Evolutionary conservation across 2,888 invertebrate species (phyloP), one percentile per base, ranked within the genome.

Genomic region (Cheilosia scutellata): DNA sequence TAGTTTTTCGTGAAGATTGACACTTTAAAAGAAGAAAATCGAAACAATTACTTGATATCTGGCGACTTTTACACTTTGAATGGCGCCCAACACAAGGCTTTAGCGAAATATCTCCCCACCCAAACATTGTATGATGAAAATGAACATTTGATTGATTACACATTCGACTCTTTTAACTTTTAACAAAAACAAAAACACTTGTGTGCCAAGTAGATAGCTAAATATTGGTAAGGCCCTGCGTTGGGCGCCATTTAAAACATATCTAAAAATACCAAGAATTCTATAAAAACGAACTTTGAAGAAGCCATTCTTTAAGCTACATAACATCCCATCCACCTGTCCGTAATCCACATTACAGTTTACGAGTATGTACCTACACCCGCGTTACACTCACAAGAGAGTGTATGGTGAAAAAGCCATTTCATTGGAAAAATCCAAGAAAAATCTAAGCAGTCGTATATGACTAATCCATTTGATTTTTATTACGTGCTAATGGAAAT

Each of bases 401-500:
- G n/a, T n/a, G 27, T 42, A 62, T n/a, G n/a, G 44, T 16, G 20
- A 49, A 44, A 20, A 58, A 51, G 37, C 16, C 6, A 60, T 49
- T 60, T 51, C 16, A 20, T 40, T 40, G 5, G 47, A 42, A 60
- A 58, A 71, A 31, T n/a, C 7, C 2, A 37, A 20, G 37, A 57
- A 37, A 57, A 75, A 47, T 25, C 65, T 4, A 55, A 33, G 33
- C 55, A 63, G 29, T 44, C 62, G 70, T 55, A 62, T 70, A 75
- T 82, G 82, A 82, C 75, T 82, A 75, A 75, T 65, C 71, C 70
- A 60, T 84, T 75, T 58, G 53, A 70, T 53, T 84, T 83, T 84
- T 79, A 84, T 78, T 79, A 71, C 72, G 63, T 84, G 79, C 79
- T 79, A 84, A 84, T 84, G 83, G 79, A 79, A 84, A 79, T 79